Evolutionary conservation across 2,888 invertebrate genomes (phyloP), one percentile per base, ranked within the genome.

Genomic region (Orthosia gothica): DNA sequence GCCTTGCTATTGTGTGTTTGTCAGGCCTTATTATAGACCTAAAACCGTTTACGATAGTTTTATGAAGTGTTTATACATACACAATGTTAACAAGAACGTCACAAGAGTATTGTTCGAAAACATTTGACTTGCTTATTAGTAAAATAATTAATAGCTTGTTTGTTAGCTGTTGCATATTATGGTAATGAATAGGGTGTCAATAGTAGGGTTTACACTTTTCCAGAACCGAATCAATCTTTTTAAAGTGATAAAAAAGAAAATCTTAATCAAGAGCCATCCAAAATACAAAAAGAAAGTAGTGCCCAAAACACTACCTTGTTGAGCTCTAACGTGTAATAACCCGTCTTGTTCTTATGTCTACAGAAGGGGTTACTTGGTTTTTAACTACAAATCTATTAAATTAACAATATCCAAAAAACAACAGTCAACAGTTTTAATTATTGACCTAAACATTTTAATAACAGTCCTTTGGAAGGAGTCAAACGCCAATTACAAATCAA

Each of bases 81-180:
- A 50, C 3, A 47, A 20, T 23, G 1, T 45, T 26, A 50, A 45
- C 26, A 74, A 20, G 20, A 61, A 61, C 16, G n/a, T 50, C 62
- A 62, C 55, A 74, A 74, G 62, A 74, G 18, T 47, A 57, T 62
- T 57, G 55, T 7, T 23, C 11, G 59, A 59, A 74, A 59, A 79
- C 61, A 65, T 57, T 50, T n/a, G 32, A 57, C 55, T 9, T 18
- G 40, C 45, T 20, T 15, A 73, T 55, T 54, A 57, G 47, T 40
- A 55, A 47, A 32, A 18, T 52, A 32, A 64, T 79, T 67, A 74
- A 65, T 62, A 12, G 80, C 52, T 65, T 58, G 32, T 55, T 74
- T 47, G 64, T 63, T n/a, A 45, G n/a, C 20, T 54, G 16, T 47
- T 74, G 26, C 61, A 57, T 61, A 54, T 80, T 61, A 54, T 80